phyloP scores from a whole-genome alignment of 2,888 invertebrate genomes.

The Buathra laborator region DNA sequence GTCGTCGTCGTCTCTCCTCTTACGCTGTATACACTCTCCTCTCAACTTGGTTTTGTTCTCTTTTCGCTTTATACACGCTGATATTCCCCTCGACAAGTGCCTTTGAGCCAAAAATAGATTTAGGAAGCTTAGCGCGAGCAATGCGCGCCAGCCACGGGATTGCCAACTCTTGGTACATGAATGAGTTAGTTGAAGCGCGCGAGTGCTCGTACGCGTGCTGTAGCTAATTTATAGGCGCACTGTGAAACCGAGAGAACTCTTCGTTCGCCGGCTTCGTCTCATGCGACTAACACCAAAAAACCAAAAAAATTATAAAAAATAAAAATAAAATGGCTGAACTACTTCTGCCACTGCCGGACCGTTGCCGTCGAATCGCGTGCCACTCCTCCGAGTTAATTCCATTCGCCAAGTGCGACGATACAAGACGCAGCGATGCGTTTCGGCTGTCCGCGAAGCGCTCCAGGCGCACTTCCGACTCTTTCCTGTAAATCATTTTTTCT shows the following conservation, averaged over 20 bases:
- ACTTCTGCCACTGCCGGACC: constrained; percentile 10
- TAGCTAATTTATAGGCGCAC: constrained; percentile 80
- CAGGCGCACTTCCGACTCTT: neutral
- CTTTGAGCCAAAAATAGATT: constrained; percentile 81
- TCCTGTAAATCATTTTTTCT: neutral
- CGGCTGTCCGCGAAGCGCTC: constrained; percentile 32
- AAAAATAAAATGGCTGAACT: constrained; percentile 37
- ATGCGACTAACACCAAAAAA: neutral
- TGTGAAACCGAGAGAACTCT: constrained; percentile 54
- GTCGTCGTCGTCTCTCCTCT: constrained; percentile 30
- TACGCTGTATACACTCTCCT: neutral
- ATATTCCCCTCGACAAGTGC: constrained; percentile 58
- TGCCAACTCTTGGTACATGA: constrained; percentile 83
- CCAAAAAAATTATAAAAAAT: neutral
- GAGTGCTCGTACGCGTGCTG: constrained; percentile 80
- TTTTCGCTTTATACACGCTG: constrained; percentile 19
- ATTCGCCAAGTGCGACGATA: constrained; percentile 28
- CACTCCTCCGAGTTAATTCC: constrained; percentile 52
- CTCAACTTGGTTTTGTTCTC: constrained; percentile 4
- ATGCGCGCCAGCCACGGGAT: constrained; percentile 74
- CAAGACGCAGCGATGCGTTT: constrained; percentile 30
- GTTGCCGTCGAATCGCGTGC: constrained; percentile 39
- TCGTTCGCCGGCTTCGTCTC: neutral
- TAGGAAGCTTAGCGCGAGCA: constrained; percentile 78
- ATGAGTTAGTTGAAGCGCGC: constrained; percentile 78